These are phyloP conservation scores for Illadopsis cleaveri DNA, from an alignment of 2,113 vertebrate species.

Conservation along the genomic window DNA sequence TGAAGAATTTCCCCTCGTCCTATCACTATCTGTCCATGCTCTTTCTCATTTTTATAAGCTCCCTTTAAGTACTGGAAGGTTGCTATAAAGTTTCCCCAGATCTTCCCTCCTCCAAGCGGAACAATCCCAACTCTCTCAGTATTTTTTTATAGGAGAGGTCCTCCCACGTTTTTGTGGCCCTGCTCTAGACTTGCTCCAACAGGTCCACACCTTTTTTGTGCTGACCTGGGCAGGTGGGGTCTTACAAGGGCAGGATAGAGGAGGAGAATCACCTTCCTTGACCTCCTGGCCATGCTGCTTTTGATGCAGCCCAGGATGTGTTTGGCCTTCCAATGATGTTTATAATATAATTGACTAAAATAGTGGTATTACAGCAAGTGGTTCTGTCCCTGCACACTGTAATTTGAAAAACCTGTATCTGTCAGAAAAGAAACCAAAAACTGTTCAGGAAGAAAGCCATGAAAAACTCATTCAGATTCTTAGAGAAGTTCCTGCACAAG, in stretches of 20 bases:
- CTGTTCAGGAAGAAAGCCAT: background rate
- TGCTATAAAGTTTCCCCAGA: background rate
- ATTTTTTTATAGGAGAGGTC: background rate
- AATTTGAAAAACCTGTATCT: background rate
- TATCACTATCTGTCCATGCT: background rate
- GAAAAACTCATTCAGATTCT: background rate
- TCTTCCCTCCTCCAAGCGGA: background rate
- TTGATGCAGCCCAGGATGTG: background rate
- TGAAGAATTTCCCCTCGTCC: background rate
- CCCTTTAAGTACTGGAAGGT: background rate
- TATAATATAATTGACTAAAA: background rate
- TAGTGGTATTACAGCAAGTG: background rate
- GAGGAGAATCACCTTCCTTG: background rate
- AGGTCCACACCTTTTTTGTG: background rate
- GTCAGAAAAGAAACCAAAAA: background rate
- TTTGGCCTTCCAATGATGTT: background rate
- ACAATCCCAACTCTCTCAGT: background rate
- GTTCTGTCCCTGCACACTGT: background rate
- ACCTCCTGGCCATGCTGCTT: background rate
- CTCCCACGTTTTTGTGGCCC: background rate
- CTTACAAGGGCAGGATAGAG: background rate
- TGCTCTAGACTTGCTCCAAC: background rate
- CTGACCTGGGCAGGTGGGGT: background rate
- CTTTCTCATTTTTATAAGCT: background rate
- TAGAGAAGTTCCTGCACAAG: background rate